phyloP scores from a whole-genome alignment of 2,888 invertebrate species.

The Subacronicta megacephala region DNA sequence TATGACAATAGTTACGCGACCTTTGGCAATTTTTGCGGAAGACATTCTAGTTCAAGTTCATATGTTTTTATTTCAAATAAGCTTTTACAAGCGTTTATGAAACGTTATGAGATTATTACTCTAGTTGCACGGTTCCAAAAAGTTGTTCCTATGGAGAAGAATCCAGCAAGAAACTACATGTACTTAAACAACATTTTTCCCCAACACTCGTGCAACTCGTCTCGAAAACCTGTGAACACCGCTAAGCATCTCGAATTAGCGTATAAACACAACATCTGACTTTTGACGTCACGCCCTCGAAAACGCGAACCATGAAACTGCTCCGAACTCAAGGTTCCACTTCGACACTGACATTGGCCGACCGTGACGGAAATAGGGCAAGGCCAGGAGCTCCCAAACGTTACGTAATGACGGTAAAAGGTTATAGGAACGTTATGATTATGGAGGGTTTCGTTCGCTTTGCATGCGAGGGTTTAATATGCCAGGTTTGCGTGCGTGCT shows the following conservation, averaged over 20 bases:
- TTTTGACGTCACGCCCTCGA: conserved; percentile 49
- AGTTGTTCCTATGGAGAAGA: too few relatives aligned
- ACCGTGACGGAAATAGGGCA: conserved; percentile 70
- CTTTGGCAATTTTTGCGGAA: too few relatives aligned
- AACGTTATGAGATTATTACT: too few relatives aligned
- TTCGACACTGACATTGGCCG: conserved; percentile 76
- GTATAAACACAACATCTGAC: conserved; percentile 45
- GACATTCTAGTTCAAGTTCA: too few relatives aligned
- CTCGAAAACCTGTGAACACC: conserved; percentile 30
- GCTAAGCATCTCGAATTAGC: conserved; percentile 39
- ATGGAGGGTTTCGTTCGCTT: conserved; percentile 23
- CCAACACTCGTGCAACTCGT: background rate
- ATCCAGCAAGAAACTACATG: too few relatives aligned
- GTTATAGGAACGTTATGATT: conserved; percentile 29
- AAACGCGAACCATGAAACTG: conserved; percentile 50
- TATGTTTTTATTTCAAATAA: too few relatives aligned
- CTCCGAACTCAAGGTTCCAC: conserved; percentile 52
- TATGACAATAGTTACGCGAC: too few relatives aligned
- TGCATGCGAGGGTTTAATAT: conserved; percentile 17
- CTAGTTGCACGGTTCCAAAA: too few relatives aligned
- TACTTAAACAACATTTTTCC: background rate
- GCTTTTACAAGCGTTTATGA: too few relatives aligned
- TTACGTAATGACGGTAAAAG: conserved; percentile 54
- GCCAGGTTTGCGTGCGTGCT: conserved; percentile 9
- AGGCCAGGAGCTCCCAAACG: conserved; percentile 61